Evolutionary conservation across 2,888 invertebrate species (phyloP), one percentile per base, ranked within the genome.

Genomic region (Ornithoptera priamus): DNA sequence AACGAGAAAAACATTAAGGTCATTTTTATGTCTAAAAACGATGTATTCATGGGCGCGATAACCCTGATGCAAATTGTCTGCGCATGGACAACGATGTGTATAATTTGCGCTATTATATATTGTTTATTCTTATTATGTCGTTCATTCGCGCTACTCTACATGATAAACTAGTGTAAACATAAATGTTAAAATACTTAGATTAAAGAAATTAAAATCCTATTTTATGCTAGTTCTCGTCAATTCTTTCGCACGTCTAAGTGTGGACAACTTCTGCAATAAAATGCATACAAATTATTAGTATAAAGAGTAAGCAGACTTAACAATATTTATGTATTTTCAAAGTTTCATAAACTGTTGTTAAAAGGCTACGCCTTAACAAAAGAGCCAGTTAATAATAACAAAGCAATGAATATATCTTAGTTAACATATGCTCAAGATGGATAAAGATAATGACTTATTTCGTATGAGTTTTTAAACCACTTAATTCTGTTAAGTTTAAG

Each of bases 61-160:
- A 57, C 69, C 69, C 69, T 65, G 58, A 20, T 15, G 50, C 17
- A 22, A 65, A 30, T 20, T 65, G 17, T 53, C 20, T 57, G 69
- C 61, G 69, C 62, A 70, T 66, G 63, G 62, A 24, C 59, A 42
- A 56, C 42, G 67, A 53, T 63, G 62, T 70, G 18, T 67, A 50
- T 62, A 24, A 67, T 70, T 67, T 70, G 24, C 59, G 60, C 62
- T 70, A 56, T 67, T 59, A 70, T 65, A 46, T 46, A 69, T 62
- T 62, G 61, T 60, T 66, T 39, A 62, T 67, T 70, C 63, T 70
- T 70, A 58, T 67, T 17, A 24, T 36, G 62, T 62, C 69, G 30
- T 50, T 10, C 24, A 15, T n/a, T 46, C 59, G 39, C 10, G 12
- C 15, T 50, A 50, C 18, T 18, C 18, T 50, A 50, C 17, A 50